Conservation (phyloP, 2,113 vertebrate genomes). For the Microtus richardsoni region DNA sequence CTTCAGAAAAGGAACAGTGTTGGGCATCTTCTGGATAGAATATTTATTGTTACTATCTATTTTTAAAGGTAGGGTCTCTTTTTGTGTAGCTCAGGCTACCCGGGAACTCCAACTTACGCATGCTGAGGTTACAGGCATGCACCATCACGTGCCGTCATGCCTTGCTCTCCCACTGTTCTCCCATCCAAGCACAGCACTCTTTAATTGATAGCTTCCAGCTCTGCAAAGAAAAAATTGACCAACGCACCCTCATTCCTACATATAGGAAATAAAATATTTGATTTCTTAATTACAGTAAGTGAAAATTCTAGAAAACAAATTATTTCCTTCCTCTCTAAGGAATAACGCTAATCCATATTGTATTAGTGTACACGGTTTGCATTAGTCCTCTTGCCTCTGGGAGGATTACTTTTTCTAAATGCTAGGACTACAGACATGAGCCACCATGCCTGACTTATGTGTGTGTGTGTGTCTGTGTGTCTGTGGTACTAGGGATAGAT, state of each 20-base stretch:
- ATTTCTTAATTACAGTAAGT: neutral
- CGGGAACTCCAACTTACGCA: neutral
- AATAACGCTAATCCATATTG: neutral
- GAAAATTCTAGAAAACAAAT: constrained; percentile 21
- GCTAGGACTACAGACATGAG: neutral
- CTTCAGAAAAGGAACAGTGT: neutral
- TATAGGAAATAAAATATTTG: constrained; percentile 22
- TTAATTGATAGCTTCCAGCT: constrained; percentile 11
- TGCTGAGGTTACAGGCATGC: neutral
- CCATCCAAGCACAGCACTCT: neutral
- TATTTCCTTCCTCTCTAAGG: constrained; percentile 22
- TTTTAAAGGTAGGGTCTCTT: neutral
- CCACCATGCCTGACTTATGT: neutral
- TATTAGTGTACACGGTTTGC: neutral
- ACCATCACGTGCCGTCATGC: neutral
- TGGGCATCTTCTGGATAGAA: neutral
- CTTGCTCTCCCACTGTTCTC: neutral
- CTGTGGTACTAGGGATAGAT: neutral
- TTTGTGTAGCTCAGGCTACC: neutral
- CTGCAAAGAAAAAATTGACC: neutral
- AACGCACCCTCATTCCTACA: constrained; percentile 8
- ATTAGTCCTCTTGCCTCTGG: neutral
- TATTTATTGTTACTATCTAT: constrained; percentile 28
- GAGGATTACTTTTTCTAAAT: no score
- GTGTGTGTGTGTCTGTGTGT: neutral